Base-by-base conservation (phyloP, 1,140 invertebrate genomes). In the Trichogramma pretiosum region DNA sequence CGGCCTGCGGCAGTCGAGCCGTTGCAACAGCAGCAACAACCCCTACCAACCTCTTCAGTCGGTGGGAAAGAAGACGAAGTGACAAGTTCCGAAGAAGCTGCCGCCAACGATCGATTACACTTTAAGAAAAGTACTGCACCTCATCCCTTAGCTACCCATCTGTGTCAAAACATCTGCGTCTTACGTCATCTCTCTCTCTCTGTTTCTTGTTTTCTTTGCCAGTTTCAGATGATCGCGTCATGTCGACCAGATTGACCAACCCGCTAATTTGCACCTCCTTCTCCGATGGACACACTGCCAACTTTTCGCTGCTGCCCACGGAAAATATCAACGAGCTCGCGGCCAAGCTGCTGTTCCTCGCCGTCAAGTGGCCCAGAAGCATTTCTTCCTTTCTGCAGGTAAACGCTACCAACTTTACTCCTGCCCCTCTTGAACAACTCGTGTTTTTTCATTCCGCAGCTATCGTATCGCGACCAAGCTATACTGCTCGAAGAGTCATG, bases 401-500 rank as follows among this genome's bases (percentile, higher is more conserved):
- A 66, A 50, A 46, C 28, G 32, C 10, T 10, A 14, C 24, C n/a
- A n/a, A n/a, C n/a, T n/a, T n/a, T n/a, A n/a, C n/a, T n/a, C n/a
- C n/a, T n/a, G 24, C 24, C 24, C 11, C 24, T 28, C 5, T 7
- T 23, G 18, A 24, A 23, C n/a, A n/a, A n/a, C n/a, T n/a, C n/a
- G n/a, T n/a, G n/a, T n/a, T n/a, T n/a, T n/a, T n/a, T n/a, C n/a
- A 34, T 43, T 34, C 63, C 64, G n/a, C 58, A 82, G 78, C 63
- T 90, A n/a, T 77, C 80, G 1, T 74, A 74, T 24, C 67, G 74
- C 36, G 87, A 90, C 52, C 85, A 89, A 60, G 76, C 77, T 1
- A 72, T 79, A 33, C 70, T 93, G 10, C 66, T 92, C 28, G 81
- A 86, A 50, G 82, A 83, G 55, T 79, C 83, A 17, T 93, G 89